These are phyloP conservation scores for Brachionus paranguensis DNA, from an alignment of 1,140 invertebrate species.

Conservation along the genomic window DNA sequence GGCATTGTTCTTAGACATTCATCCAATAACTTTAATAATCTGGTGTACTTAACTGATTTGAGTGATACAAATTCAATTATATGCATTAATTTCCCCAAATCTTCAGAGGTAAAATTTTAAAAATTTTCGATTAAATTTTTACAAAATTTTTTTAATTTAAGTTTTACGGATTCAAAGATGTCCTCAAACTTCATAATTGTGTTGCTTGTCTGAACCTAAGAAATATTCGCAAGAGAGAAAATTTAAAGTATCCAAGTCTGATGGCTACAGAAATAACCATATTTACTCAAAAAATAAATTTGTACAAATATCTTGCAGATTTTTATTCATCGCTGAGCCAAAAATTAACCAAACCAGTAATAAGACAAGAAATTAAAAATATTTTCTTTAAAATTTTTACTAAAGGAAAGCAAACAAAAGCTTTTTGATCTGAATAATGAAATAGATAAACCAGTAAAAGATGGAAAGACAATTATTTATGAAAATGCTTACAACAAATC, in stretches of 20 bases:
- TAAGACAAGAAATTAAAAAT: not conserved
- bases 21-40: not conserved
- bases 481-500: not conserved
- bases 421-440: not conserved
- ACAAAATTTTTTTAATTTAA: not conserved
- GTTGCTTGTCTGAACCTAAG: slow-evolving; percentile 16
- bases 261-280: not conserved
- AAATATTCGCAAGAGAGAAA: not conserved
- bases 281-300: slow-evolving; percentile 19
- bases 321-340: not conserved
- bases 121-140: not conserved
- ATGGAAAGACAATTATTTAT: not conserved
- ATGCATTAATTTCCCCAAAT: slow-evolving; percentile 26
- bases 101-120: not conserved
- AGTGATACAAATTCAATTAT: slow-evolving; percentile 18
- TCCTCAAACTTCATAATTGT: not conserved
- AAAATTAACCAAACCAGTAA: not conserved
- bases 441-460: not conserved
- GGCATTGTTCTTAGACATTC: not conserved
- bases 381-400: not conserved
- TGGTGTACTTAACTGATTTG: slow-evolving; percentile 25
- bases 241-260: slow-evolving; percentile 20
- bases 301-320: not conserved
- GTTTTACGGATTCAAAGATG: slow-evolving; percentile 12
- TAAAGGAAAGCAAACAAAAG: not conserved